phyloP scores from a whole-genome alignment of 1,140 invertebrate genomes.

The Pogonus chalceus region DNA sequence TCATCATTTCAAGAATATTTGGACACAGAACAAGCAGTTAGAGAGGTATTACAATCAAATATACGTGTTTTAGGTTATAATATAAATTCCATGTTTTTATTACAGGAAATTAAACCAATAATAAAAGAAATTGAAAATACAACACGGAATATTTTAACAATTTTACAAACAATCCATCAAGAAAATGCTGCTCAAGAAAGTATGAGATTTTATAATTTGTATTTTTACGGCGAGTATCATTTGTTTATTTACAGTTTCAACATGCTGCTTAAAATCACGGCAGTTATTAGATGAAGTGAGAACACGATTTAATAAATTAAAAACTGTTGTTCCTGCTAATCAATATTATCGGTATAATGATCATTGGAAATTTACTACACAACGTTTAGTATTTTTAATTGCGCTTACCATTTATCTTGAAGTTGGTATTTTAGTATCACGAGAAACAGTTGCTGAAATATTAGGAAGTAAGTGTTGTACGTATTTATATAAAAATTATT shows the following conservation, averaged over 20 bases:
- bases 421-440: conserved; percentile 57
- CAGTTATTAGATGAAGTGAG: conserved; percentile 46
- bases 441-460: conserved; percentile 65
- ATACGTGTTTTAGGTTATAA: conserved; percentile 14
- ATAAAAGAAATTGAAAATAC: conserved; percentile 60
- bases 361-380: conserved; percentile 74
- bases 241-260: conserved; percentile 36
- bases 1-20: conserved; percentile 52
- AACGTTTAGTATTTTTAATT: conserved; percentile 65
- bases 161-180: conserved; percentile 64
- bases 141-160: conserved; percentile 54
- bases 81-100: too few relatives aligned
- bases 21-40: conserved; percentile 49
- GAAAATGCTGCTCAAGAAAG: conserved; percentile 45
- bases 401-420: conserved; percentile 73
- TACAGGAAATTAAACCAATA: conserved; percentile 54
- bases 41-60: conserved; percentile 41
- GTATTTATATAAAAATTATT: conserved; percentile 8
- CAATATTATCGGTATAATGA: conserved; percentile 79
- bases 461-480: conserved; percentile 54
- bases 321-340: conserved; percentile 46
- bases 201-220: conserved; percentile 21
- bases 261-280: conserved; percentile 46
- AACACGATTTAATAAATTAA: conserved; percentile 46
- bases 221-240: conserved; percentile 20